Percentiles rank a stretch among this genome's conserved stretches.
phyloP scores from a whole-genome alignment of 2,797 vertebrate genomes.

The Sebastes vulpes region DNA sequence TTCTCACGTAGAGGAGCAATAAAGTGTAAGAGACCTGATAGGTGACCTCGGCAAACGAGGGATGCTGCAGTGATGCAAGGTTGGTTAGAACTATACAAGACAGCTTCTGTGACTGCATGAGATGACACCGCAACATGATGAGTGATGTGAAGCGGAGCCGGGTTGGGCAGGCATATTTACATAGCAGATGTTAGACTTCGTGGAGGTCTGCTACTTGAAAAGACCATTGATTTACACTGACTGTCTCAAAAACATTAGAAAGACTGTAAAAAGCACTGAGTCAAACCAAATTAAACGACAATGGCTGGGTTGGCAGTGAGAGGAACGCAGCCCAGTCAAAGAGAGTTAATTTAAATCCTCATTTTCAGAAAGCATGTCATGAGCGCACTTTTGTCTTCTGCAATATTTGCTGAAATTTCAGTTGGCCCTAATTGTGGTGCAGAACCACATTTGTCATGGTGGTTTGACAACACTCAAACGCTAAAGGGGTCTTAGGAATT shows the following conservation, averaged over 20 bases:
- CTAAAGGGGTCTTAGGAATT: slow-evolving; percentile 46
- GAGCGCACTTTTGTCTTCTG: slow-evolving; percentile 16
- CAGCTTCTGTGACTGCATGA: slow-evolving; percentile 36
- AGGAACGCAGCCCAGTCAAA: slow-evolving; percentile 30
- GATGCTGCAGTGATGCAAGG: slow-evolving; percentile 25
- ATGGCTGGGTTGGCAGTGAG: slow-evolving; percentile 38
- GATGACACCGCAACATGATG: slow-evolving; percentile 38
- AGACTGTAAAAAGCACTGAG: slow-evolving; percentile 43
- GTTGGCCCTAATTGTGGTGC: slow-evolving; percentile 50
- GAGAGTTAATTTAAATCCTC: slow-evolving; percentile 25
- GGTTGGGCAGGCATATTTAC: slow-evolving; percentile 66
- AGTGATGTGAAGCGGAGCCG: slow-evolving; percentile 50
- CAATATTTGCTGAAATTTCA: slow-evolving; percentile 44
- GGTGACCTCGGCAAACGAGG: slow-evolving; percentile 44
- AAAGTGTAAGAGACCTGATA: slow-evolving; percentile 48
- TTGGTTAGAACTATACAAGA: slow-evolving; percentile 30
- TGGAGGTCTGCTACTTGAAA: slow-evolving; percentile 81
- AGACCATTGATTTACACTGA: slow-evolving; percentile 66
- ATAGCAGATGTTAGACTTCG: slow-evolving; percentile 79
- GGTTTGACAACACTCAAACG: slow-evolving; percentile 61
- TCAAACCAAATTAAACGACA: slow-evolving; percentile 61
- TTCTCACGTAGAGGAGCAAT: slow-evolving; percentile 61
- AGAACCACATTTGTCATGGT: slow-evolving; percentile 69
- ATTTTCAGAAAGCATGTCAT: slow-evolving; percentile 35
- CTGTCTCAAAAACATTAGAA: slow-evolving; percentile 59